These are phyloP conservation scores for Trissolcus basalis DNA, from an alignment of 1,140 invertebrate genomes.

Conservation along the genomic window DNA sequence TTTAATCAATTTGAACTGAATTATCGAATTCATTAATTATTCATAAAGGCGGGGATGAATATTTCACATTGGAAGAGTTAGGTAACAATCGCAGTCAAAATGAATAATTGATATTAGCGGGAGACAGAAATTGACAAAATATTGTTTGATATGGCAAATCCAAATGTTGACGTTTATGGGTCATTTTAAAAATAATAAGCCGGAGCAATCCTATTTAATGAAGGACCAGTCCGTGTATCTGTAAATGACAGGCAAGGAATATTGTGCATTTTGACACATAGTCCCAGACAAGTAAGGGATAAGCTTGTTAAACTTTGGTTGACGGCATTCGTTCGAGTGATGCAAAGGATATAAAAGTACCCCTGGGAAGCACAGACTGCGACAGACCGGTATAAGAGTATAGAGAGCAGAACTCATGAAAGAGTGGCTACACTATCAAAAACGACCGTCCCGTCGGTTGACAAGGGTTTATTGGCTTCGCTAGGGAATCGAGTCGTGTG, in stretches of 20 bases:
- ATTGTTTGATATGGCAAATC: too few relatives aligned
- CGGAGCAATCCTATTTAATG: slow-evolving; percentile 26
- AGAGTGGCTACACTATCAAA: slow-evolving; percentile 46
- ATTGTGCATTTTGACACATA: slow-evolving; percentile 54
- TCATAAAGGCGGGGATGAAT: too few relatives aligned
- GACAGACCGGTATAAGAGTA: slow-evolving; percentile 36
- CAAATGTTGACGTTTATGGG: too few relatives aligned
- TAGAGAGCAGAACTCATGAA: slow-evolving; percentile 37
- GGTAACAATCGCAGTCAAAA: too few relatives aligned
- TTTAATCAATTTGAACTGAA: too few relatives aligned
- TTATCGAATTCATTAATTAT: too few relatives aligned
- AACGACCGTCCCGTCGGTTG: slow-evolving; percentile 57
- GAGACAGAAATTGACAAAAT: too few relatives aligned
- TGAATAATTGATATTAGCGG: too few relatives aligned
- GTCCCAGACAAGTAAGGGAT: slow-evolving; percentile 42
- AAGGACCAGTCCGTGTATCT: slow-evolving; percentile 33
- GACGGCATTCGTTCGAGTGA: slow-evolving; percentile 45
- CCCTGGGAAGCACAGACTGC: slow-evolving; percentile 38
- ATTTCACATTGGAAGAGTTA: too few relatives aligned
- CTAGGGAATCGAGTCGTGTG: slow-evolving; percentile 46
- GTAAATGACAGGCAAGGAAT: slow-evolving; percentile 53
- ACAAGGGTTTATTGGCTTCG: slow-evolving; percentile 68
- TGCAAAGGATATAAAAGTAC: slow-evolving; percentile 64
- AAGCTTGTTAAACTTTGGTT: slow-evolving; percentile 66
- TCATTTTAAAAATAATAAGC: neutral